These are phyloP conservation scores for Psilopogon haemacephalus DNA, from an alignment of 2,113 vertebrate species.

Conservation along the genomic window DNA sequence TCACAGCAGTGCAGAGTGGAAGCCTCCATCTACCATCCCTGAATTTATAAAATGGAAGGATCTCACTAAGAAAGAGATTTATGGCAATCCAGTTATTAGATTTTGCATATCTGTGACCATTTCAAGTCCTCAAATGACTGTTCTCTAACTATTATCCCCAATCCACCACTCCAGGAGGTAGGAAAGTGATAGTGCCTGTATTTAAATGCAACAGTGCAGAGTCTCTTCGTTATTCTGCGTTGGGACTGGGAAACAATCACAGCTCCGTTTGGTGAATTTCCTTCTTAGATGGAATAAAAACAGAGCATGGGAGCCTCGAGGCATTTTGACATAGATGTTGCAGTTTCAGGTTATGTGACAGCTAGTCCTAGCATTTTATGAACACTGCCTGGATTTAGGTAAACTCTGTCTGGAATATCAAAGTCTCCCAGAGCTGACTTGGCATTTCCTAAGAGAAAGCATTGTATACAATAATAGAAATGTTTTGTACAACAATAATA, in stretches of 20 bases:
- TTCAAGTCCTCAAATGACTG: neutral
- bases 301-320: neutral
- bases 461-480: neutral
- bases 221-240: neutral
- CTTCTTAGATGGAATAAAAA: neutral
- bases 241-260: neutral
- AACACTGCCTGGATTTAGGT: neutral
- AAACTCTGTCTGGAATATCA: neutral
- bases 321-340: neutral
- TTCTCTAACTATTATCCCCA: neutral
- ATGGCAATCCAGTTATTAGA: neutral
- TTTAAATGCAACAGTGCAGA: slow-evolving; percentile 26
- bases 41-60: neutral
- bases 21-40: neutral
- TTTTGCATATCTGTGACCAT: neutral
- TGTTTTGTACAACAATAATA: neutral
- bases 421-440: neutral
- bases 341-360: neutral
- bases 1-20: neutral
- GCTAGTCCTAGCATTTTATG: neutral
- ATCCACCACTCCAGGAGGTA: neutral
- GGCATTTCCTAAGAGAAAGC: neutral
- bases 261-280: neutral
- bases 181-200: neutral
- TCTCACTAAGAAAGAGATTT: neutral